phyloP scores from a whole-genome alignment of 1,140 invertebrate species.

The Sycophaga agraensis region DNA sequence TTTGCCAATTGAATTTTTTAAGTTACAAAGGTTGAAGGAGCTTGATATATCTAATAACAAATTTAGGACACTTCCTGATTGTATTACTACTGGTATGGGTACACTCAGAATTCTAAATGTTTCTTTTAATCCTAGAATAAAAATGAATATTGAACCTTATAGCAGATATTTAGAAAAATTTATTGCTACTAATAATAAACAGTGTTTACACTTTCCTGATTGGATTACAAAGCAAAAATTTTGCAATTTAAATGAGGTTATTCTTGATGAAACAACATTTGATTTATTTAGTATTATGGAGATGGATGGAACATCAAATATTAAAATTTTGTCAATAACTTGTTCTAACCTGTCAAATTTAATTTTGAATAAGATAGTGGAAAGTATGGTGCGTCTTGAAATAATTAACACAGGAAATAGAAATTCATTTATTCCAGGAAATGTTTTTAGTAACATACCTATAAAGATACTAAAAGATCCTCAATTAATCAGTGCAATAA shows the following conservation, averaged over 20 bases:
- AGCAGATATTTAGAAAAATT: slow-evolving; percentile 26
- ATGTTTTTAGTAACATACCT: slow-evolving; percentile 15
- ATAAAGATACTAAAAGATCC: slow-evolving; percentile 5
- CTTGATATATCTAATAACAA: slow-evolving; percentile 21
- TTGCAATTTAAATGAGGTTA: slow-evolving; percentile 15
- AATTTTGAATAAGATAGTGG: slow-evolving; percentile 12
- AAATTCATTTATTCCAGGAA: neutral
- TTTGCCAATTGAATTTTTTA: slow-evolving; percentile 6
- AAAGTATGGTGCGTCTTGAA: slow-evolving; percentile 16
- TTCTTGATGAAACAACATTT: slow-evolving; percentile 15
- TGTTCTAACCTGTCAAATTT: slow-evolving; percentile 17
- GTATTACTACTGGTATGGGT: slow-evolving; percentile 8
- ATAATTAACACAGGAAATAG: slow-evolving; percentile 20
- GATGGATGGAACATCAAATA: neutral
- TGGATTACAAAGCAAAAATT: slow-evolving; percentile 12
- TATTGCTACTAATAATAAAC: slow-evolving; percentile 13
- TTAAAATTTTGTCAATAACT: slow-evolving; percentile 1
- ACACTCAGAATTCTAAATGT: slow-evolving; percentile 17
- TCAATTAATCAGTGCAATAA: slow-evolving; percentile 4
- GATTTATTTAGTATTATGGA: slow-evolving; percentile 8
- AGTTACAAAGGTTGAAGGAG: slow-evolving; percentile 8
- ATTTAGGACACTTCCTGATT: slow-evolving; percentile 3
- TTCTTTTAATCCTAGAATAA: slow-evolving; percentile 3
- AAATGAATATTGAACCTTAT: slow-evolving; percentile 13
- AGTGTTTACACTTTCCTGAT: slow-evolving; percentile 21